Evolutionary conservation across 1,140 invertebrate genomes (phyloP).

Genomic region (Pseudachorutes palmiensis): DNA sequence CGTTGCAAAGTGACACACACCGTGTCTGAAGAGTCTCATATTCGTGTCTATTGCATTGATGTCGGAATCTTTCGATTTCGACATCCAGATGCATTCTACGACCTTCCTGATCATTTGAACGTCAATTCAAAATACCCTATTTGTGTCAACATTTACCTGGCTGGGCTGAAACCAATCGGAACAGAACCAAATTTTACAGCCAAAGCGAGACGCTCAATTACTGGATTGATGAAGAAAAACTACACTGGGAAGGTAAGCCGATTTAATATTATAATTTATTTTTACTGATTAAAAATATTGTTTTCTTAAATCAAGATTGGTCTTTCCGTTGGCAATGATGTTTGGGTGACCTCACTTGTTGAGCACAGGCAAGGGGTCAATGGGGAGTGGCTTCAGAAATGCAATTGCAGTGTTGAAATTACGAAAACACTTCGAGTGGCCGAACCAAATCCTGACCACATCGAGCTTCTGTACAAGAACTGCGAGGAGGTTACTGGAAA

Average conservation of each 20-base stretch:
- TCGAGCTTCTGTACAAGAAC: not conserved
- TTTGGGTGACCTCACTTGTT: not conserved
- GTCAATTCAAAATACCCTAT: not conserved
- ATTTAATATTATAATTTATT: not conserved
- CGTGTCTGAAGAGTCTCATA: not conserved
- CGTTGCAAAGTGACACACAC: not conserved
- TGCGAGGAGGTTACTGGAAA: not conserved
- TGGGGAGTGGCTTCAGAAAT: not conserved
- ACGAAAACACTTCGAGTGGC: not conserved
- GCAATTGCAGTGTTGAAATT: not conserved
- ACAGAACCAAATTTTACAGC: not conserved
- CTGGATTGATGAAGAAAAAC: not conserved
- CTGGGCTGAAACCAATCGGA: not conserved
- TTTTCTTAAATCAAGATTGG: not conserved
- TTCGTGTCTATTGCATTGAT: not conserved
- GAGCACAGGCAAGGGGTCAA: not conserved
- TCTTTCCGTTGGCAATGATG: not conserved
- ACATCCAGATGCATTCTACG: not conserved
- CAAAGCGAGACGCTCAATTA: not conserved
- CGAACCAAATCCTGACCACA: not conserved
- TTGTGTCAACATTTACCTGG: not conserved
- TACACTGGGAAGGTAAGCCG: not conserved
- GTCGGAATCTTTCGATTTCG: not conserved
- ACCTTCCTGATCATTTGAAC: not conserved
- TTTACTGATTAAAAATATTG: not conserved